Evolutionary conservation across 2,888 invertebrate species (phyloP), one percentile per base, ranked within the genome.

Genomic region (Tenthredo livida): DNA sequence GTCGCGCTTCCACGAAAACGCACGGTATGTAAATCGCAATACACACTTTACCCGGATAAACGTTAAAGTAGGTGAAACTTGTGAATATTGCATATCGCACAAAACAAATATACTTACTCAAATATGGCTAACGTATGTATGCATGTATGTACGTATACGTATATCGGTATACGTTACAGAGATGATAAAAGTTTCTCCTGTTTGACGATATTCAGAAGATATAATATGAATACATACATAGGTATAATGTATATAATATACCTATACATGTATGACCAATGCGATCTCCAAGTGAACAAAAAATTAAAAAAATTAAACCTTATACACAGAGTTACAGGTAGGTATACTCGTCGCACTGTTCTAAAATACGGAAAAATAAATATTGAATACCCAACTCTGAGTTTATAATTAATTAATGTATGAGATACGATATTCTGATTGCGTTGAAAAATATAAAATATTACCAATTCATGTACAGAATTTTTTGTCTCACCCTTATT

Each of bases 111-210:
- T 10, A 61, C 61, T 25, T 25, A 61, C 10, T 61, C 21, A 25
- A n/a, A 5, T 58, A 21, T 58, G 9, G 21, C 58, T 58, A 58
- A 58, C 58, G 21, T 61, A 61, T 61, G 61, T 61, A 61, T 61
- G 25, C 7, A 61, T 7, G 21, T 61, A 61, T 7, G 21, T 61
- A 61, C 25, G 12, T 61, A 37, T 37, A 33, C 4, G 33, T 33
- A 61, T 61, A 61, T 61, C 7, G 25, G 61, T 25, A 12, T 54
- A 54, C 54, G 54, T 54, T 54, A 54, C 54, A 54, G n/a, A 54
- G n/a, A 54, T 54, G 54, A 54, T 54, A 54, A 54, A 54, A 54
- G 54, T 54, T n/a, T n/a, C 54, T 54, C n/a, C 54, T n/a, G 54
- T 54, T 54, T 54, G 54, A 54, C n/a, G 10, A 54, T 54, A 54